Base-by-base conservation (phyloP, 2,888 invertebrate species). In the Cephus pygmeus region DNA sequence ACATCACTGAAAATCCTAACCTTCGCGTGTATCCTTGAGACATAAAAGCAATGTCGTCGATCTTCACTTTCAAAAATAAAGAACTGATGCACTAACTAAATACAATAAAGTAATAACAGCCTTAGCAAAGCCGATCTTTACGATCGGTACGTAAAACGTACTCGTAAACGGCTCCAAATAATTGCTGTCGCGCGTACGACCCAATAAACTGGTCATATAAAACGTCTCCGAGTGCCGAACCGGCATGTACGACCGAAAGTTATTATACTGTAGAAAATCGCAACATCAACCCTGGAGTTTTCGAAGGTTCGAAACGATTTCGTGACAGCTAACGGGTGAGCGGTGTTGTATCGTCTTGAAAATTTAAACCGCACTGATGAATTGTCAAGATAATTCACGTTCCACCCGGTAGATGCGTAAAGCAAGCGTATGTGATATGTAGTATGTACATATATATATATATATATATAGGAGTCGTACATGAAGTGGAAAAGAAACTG, bases 351-450 rank as follows among this genome's bases (percentile, higher is more conserved):
- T 56, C 2, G 23, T 23, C 56, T 56, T 56, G 23, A 15, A 23
- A 56, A 56, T 56, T 56, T 56, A 15, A 56, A 56, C 56, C 23
- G 56, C 56, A 56, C 56, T 56, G 23, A 56, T 23, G 56, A 56
- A 56, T 56, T 56, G 23, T 56, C 56, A 56, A 56, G 56, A 56
- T 56, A 56, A 56, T 56, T 56, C 56, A 56, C 23, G 56, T 56
- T 71, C 31, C 34, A 34, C 71, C 71, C 71, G 71, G 71, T 69
- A 77, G 36, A 77, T 77, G 69, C 30, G 69, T 40, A 9, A 56
- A 56, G 56, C 34, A 77, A 75, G 75, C 75, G 75, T 77, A 40
- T 77, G 71, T 40, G 75, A 77, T 36, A 77, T 77, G 69, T 74
- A 77, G 74, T 74, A 77, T 77, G 68, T 73, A 74, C 76, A 68